phyloP scores from a whole-genome alignment of 2,888 invertebrate genomes.

The Drosophila vallismaia region DNA sequence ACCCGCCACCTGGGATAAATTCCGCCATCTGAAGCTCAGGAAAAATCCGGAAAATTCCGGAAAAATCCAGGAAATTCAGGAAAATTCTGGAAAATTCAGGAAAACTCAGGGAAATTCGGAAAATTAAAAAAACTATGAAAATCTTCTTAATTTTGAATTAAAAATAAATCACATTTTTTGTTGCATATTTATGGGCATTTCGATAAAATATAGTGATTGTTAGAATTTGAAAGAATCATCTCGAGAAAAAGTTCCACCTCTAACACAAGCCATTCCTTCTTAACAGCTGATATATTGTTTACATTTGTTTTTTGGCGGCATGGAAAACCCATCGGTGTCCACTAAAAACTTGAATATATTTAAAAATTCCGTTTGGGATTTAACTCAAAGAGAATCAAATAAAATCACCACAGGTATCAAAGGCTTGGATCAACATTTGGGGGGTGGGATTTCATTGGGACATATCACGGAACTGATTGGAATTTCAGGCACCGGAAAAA shows the following conservation, averaged over 20 bases:
- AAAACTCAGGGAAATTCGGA: too few species aligned
- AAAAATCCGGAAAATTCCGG: too few species aligned
- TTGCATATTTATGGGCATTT: neutral
- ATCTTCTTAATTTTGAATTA: too few species aligned
- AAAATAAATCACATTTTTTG: neutral
- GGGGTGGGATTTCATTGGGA: slow-evolving; percentile 53
- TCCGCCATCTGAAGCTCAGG: too few species aligned
- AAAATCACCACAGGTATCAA: slow-evolving; percentile 46
- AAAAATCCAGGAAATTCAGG: too few species aligned
- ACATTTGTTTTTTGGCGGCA: slow-evolving; percentile 7
- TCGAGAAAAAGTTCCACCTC: neutral
- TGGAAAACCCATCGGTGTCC: slow-evolving; percentile 1
- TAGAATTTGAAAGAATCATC: neutral
- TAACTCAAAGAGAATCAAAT: neutral
- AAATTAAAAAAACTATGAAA: too few species aligned
- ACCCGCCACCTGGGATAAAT: too few species aligned
- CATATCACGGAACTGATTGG: slow-evolving; percentile 59
- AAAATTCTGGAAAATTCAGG: too few species aligned
- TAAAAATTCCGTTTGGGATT: slow-evolving; percentile 27
- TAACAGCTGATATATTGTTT: slow-evolving; percentile 9
- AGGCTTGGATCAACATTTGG: slow-evolving; percentile 41
- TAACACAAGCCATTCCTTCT: neutral
- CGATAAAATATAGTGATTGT: neutral
- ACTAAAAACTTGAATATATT: slow-evolving; percentile 8
- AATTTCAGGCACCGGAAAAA: slow-evolving; percentile 56